Percentiles rank a stretch among this genome's conserved stretches.
These are phyloP conservation scores for Ceratosolen fusciceps DNA, from an alignment of 1,140 invertebrate species.

Conservation along the genomic window DNA sequence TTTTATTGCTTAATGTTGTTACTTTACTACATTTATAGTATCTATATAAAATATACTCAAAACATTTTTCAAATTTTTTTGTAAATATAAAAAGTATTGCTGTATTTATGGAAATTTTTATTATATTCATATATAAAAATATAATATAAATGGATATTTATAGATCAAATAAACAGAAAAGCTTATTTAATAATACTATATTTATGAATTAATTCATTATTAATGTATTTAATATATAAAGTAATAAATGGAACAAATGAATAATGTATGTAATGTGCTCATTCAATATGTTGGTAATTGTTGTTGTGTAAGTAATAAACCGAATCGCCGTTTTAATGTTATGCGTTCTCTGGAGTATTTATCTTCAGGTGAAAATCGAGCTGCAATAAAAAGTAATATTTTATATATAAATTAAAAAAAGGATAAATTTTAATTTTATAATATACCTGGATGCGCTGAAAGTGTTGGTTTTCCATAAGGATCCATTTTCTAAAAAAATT, in stretches of 20 bases:
- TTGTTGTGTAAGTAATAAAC: conserved; percentile 89
- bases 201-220: not conserved
- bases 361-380: conserved; percentile 96
- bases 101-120: conserved; percentile 13
- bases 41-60: too few species aligned
- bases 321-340: conserved; percentile 91
- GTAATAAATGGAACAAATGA: conserved; percentile 32
- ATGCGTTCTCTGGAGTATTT: conserved; percentile 93
- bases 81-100: conserved; percentile 32
- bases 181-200: not conserved
- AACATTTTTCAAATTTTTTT: too few species aligned
- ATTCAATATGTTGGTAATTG: conserved; percentile 80
- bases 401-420: conserved; percentile 13
- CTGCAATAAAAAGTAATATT: conserved; percentile 72
- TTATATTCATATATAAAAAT: conserved; percentile 26
- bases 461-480: conserved; percentile 84
- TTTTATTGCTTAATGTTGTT: too few species aligned
- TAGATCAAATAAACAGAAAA: not conserved
- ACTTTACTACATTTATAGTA: too few species aligned
- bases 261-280: not conserved
- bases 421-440: conserved; percentile 30
- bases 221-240: conserved; percentile 6
- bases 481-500: conserved; percentile 78
- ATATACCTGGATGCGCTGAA: conserved; percentile 88
- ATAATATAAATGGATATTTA: not conserved